These are phyloP conservation scores for Anoplius nigerrimus DNA, from an alignment of 2,888 invertebrate genomes.

Conservation along the genomic window DNA sequence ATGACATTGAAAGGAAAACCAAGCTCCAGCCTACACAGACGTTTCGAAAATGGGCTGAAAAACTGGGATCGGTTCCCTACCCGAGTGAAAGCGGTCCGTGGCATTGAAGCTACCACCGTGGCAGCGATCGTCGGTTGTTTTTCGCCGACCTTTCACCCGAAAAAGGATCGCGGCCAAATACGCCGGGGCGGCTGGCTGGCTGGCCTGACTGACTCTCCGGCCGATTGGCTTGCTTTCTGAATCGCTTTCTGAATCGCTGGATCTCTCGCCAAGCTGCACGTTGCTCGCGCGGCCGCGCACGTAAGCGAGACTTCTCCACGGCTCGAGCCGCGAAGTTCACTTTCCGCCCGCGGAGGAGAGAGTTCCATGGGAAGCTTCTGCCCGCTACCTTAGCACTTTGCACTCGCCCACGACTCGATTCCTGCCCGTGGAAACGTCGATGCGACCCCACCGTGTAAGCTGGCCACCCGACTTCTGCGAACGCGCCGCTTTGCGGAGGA, in stretches of 20 bases:
- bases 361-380: slow-evolving; percentile 74
- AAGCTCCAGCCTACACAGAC: background rate
- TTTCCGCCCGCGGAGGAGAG: slow-evolving; percentile 74
- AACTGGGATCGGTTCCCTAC: slow-evolving; percentile 31
- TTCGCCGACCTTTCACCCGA: slow-evolving; percentile 67
- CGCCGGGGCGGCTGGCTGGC: slow-evolving; percentile 4
- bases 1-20: no score
- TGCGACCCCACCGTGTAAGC: background rate
- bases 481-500: background rate
- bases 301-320: slow-evolving; percentile 25
- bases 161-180: slow-evolving; percentile 61
- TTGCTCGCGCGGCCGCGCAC: no score
- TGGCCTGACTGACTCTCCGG: no score
- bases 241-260: no score
- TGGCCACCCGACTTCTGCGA: no score
- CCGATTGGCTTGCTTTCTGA: no score
- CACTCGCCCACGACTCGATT: slow-evolving; percentile 59
- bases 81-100: slow-evolving; percentile 65
- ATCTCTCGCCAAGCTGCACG: slow-evolving; percentile 17
- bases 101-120: slow-evolving; percentile 60
- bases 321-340: slow-evolving; percentile 64
- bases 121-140: slow-evolving; percentile 60
- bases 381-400: slow-evolving; percentile 61
- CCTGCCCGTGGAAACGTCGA: slow-evolving; percentile 47
- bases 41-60: slow-evolving; percentile 6